Conservation (phyloP, 2,888 invertebrate species). For the Conistra vaccinii region DNA sequence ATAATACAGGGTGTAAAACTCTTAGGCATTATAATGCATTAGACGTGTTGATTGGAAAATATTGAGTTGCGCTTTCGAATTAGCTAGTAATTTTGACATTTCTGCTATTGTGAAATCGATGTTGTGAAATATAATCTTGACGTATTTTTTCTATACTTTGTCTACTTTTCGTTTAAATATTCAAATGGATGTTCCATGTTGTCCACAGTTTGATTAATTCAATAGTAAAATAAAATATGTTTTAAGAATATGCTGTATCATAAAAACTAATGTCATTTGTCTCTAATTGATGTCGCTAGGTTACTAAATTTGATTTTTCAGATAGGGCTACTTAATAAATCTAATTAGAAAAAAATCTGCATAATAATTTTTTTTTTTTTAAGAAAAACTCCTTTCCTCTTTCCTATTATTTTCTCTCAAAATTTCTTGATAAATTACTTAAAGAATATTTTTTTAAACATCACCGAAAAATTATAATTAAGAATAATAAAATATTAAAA, state of each 20-base stretch:
- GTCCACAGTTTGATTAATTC: slow-evolving; percentile 30
- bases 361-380: slow-evolving; percentile 1
- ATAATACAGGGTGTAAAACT: slow-evolving; percentile 88
- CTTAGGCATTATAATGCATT: slow-evolving; percentile 85
- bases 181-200: slow-evolving; percentile 44
- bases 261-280: slow-evolving; percentile 39
- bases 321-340: slow-evolving; percentile 5
- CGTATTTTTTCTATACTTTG: slow-evolving; percentile 18
- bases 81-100: slow-evolving; percentile 68
- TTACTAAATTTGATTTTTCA: slow-evolving; percentile 31
- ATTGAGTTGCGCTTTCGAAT: slow-evolving; percentile 69
- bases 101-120: slow-evolving; percentile 71
- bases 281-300: slow-evolving; percentile 56
- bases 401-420: slow-evolving; percentile 17
- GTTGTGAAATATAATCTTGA: slow-evolving; percentile 64
- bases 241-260: slow-evolving; percentile 34
- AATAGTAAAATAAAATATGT: slow-evolving; percentile 17
- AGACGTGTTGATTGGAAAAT: slow-evolving; percentile 64
- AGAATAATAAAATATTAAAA: slow-evolving; percentile 43
- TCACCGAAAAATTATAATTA: slow-evolving; percentile 31
- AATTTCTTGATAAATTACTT: slow-evolving; percentile 17
- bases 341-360: slow-evolving; percentile 4
- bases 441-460: slow-evolving; percentile 60
- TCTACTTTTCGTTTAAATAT: neutral
- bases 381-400: neutral